Conservation (phyloP, 2,797 vertebrate genomes). For the Lates japonicus region DNA sequence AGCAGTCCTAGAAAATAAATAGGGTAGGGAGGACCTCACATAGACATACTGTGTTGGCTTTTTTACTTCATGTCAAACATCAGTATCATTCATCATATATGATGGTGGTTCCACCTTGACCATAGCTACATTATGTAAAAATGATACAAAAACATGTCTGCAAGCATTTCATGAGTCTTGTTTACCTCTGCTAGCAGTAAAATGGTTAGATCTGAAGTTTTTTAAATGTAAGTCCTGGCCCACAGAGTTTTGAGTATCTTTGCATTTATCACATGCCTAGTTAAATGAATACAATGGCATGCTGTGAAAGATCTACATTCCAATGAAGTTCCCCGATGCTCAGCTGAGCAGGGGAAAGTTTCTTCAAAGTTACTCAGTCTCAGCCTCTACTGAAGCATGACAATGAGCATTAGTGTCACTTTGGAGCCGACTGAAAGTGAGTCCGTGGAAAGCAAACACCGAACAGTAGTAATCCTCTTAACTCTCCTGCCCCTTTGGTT, state of each 20-base stretch:
- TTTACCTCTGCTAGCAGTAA: neutral
- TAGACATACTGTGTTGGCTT: neutral
- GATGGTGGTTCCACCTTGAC: neutral
- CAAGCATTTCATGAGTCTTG: constrained; percentile 3
- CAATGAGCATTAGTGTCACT: constrained; percentile 59
- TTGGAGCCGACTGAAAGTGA: constrained; percentile 43
- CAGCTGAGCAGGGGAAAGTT: constrained; percentile 33
- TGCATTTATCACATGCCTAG: constrained; percentile 45
- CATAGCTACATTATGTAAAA: neutral
- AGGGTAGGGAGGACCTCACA: neutral
- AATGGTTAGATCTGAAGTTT: constrained; percentile 2
- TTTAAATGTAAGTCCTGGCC: neutral
- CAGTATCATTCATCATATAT: neutral
- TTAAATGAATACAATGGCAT: constrained; percentile 38
- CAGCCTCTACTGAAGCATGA: constrained; percentile 36
- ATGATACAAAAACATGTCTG: neutral
- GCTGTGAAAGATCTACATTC: constrained; percentile 58
- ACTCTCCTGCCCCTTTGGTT: constrained; percentile 41
- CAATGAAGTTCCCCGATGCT: constrained; percentile 32
- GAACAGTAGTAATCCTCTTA: constrained; percentile 60
- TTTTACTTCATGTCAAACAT: neutral
- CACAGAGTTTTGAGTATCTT: constrained; percentile 25
- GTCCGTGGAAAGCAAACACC: constrained; percentile 45
- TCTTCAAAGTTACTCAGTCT: constrained; percentile 41
- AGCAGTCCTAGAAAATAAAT: neutral